Conservation (phyloP, 2,113 vertebrate species). For the Stercorarius parasiticus region DNA sequence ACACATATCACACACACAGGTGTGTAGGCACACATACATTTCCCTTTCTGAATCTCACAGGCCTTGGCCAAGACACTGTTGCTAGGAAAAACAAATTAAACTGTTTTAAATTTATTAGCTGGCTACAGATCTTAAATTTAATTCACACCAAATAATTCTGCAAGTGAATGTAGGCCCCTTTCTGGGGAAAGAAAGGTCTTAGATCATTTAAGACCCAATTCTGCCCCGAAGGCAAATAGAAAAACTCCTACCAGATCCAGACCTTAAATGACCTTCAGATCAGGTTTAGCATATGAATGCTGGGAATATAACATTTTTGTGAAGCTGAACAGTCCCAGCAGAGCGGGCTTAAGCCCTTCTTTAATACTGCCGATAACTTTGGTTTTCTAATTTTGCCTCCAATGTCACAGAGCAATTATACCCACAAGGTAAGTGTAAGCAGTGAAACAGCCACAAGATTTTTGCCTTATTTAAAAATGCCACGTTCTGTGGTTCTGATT, state of each 20-base stretch:
- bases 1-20: neutral
- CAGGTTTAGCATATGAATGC: neutral
- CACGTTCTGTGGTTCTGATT: neutral
- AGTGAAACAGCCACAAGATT: neutral
- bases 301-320: neutral
- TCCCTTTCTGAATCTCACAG: neutral
- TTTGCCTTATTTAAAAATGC: neutral
- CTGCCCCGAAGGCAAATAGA: neutral
- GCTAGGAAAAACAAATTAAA: neutral
- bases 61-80: neutral
- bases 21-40: neutral
- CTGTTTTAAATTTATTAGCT: neutral
- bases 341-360: neutral
- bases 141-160: neutral
- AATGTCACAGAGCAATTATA: neutral
- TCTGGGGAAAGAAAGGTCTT: neutral
- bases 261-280: neutral
- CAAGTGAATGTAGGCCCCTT: neutral
- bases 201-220: neutral
- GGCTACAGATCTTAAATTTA: neutral
- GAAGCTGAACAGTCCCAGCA: neutral
- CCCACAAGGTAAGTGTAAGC: neutral
- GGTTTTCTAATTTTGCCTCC: neutral
- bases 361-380: accelerated
- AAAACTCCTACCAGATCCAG: neutral